Conservation (phyloP, 1,140 invertebrate genomes). For the Bombus waltoni region DNA sequence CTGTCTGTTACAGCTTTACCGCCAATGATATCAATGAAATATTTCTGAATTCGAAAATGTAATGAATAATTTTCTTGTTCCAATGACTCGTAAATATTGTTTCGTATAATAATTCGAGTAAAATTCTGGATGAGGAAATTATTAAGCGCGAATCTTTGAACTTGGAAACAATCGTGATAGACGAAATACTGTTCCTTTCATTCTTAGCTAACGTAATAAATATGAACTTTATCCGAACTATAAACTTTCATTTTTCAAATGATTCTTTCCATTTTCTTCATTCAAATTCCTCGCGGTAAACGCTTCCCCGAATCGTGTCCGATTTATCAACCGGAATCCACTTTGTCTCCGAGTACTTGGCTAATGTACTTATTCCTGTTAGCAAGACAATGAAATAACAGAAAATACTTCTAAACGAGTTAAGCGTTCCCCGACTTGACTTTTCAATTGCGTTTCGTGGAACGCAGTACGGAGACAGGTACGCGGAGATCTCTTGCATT, state of each 20-base stretch:
- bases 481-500: constrained; percentile 8
- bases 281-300: too few species aligned
- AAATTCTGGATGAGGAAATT: neutral
- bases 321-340: neutral
- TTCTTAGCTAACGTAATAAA: too few species aligned
- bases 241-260: too few species aligned
- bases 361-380: neutral
- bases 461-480: neutral
- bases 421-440: neutral
- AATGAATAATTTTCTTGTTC: neutral
- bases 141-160: neutral
- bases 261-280: too few species aligned
- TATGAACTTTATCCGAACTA: too few species aligned
- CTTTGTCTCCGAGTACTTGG: neutral
- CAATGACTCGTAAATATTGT: neutral
- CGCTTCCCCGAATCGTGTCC: too few species aligned
- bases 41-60: neutral
- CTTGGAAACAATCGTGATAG: too few species aligned
- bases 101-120: neutral
- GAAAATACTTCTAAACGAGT: neutral
- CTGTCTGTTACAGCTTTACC: neutral
- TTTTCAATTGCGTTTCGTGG: neutral
- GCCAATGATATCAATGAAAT: too few species aligned
- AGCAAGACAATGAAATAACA: neutral
- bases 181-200: too few species aligned